Evolutionary conservation across 1,140 invertebrate species (phyloP).

Genomic region (Stenopsyche tienmushanensis): DNA sequence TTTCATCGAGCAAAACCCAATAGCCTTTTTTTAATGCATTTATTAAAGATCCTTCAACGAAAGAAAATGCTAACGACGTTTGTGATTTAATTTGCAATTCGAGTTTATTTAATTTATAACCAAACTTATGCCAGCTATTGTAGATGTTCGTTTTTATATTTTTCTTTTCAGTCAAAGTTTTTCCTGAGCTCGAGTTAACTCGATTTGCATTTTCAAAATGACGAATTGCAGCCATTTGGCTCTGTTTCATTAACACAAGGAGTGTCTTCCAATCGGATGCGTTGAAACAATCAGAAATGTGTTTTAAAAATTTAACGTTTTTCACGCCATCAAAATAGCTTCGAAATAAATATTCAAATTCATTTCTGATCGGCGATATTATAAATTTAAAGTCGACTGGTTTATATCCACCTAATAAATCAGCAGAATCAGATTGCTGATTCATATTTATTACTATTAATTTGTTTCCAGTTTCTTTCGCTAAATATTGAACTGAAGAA

Average conservation of each 20-base stretch:
- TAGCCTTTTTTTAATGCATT: conserved; percentile 86
- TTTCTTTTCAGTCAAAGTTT: conserved; percentile 13
- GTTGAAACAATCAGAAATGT: conserved; percentile 75
- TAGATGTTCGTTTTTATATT: conserved; percentile 46
- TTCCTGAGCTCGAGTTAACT: conserved; percentile 21
- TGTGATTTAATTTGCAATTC: conserved; percentile 68
- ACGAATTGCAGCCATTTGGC: conserved; percentile 67
- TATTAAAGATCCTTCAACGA: conserved; percentile 90
- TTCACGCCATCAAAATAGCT: conserved; percentile 75
- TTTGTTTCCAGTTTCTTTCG: conserved; percentile 78
- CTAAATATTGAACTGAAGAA: conserved; percentile 91
- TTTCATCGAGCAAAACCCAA: conserved; percentile 97
- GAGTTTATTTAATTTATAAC: conserved; percentile 54
- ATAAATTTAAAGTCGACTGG: conserved; percentile 89
- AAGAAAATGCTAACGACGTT: conserved; percentile 84
- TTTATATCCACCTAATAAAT: conserved; percentile 96
- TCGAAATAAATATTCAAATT: conserved; percentile 84
- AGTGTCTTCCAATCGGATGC: conserved; percentile 72
- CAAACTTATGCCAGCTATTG: conserved; percentile 56
- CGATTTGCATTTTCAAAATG: conserved; percentile 49
- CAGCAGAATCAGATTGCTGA: conserved; percentile 95
- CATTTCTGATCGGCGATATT: conserved; percentile 73
- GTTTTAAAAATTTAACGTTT: conserved; percentile 82
- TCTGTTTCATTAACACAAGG: conserved; percentile 75
- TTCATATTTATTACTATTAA: conserved; percentile 99